phyloP scores from a whole-genome alignment of 2,888 invertebrate genomes.

The Troglohyphantes excavatus region DNA sequence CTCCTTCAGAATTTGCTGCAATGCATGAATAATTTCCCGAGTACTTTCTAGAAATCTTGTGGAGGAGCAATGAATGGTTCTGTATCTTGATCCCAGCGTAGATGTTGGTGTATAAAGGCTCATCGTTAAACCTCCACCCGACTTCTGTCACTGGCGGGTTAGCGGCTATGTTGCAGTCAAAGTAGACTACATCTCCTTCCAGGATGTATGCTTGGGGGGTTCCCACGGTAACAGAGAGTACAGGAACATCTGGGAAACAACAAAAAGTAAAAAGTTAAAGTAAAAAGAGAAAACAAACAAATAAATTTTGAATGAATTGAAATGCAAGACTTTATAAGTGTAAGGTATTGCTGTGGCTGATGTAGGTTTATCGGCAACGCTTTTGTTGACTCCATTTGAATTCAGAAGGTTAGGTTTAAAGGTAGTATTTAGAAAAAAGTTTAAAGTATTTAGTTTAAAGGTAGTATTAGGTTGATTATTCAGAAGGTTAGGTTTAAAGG shows the following conservation, averaged over 20 bases:
- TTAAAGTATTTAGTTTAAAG: too few species aligned
- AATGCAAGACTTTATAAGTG: too few species aligned
- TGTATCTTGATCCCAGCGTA: slow-evolving; percentile 80
- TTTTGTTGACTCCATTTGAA: too few species aligned
- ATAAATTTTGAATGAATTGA: too few species aligned
- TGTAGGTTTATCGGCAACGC: too few species aligned
- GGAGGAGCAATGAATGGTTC: slow-evolving; percentile 80
- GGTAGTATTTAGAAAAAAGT: too few species aligned
- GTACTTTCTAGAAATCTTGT: slow-evolving; percentile 80
- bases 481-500: too few species aligned
- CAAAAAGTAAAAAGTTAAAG: too few species aligned
- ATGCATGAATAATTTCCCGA: slow-evolving; percentile 80
- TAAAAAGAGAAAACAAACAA: too few species aligned
- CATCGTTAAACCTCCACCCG: slow-evolving; percentile 86
- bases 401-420: too few species aligned
- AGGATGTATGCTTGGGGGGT: slow-evolving; percentile 92
- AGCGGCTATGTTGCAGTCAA: slow-evolving; percentile 94
- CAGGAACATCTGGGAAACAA: slow-evolving; percentile 92
- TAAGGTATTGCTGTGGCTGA: too few species aligned
- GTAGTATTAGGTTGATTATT: too few species aligned
- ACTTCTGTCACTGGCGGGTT: slow-evolving; percentile 93
- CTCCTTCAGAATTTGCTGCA: slow-evolving; percentile 80
- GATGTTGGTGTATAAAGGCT: slow-evolving; percentile 78
- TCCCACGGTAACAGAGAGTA: slow-evolving; percentile 90
- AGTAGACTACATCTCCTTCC: slow-evolving; percentile 95